Evolutionary conservation across 2,888 invertebrate species (phyloP).

Genomic region (Dinocampus coccinellae): DNA sequence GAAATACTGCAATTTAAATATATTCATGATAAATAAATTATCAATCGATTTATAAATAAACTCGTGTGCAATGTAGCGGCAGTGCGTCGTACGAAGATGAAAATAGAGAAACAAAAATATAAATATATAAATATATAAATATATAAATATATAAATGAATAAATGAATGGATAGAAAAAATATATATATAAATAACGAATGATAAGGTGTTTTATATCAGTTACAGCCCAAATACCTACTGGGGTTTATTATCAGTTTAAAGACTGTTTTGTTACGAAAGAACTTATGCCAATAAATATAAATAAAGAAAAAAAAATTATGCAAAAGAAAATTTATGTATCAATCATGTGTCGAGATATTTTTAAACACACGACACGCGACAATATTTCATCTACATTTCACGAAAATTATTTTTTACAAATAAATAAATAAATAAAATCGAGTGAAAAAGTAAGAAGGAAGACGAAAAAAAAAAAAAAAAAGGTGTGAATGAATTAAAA

Average conservation of each 20-base stretch:
- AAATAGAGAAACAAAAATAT: neutral
- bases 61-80: neutral
- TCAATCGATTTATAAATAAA: conserved; percentile 50
- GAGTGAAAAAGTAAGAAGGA: neutral
- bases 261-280: neutral
- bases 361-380: no score
- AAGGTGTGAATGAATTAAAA: neutral
- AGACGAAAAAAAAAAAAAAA: neutral
- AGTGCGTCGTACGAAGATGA: neutral
- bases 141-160: no score
- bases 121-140: no score
- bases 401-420: no score
- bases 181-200: no score
- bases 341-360: no score
- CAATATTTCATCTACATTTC: no score
- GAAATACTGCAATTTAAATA: neutral
- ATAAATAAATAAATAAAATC: no score
- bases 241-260: neutral
- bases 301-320: neutral
- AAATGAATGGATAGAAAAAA: no score
- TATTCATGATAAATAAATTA: conserved; percentile 55
- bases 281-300: neutral
- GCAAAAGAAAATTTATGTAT: neutral
- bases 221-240: neutral
- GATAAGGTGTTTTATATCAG: neutral